Conservation (phyloP, 2,797 vertebrate genomes). For the Glossophaga mutica region DNA sequence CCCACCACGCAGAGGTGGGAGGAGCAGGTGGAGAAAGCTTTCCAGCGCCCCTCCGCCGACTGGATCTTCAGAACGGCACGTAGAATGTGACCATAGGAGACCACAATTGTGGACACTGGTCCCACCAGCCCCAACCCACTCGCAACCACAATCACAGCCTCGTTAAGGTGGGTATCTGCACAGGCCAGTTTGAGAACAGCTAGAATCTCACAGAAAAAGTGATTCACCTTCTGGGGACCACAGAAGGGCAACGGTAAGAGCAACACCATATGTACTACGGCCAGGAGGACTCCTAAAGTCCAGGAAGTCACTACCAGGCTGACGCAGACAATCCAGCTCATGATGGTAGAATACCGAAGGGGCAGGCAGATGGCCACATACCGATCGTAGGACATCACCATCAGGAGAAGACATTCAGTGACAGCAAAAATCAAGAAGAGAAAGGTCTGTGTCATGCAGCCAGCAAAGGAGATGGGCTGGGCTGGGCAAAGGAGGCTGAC, state of each 20-base stretch:
- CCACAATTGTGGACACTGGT: too few species aligned
- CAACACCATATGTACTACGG: constrained; percentile 42
- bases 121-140: too few species aligned
- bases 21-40: too few species aligned
- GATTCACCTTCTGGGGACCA: constrained; percentile 37
- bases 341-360: constrained; percentile 21
- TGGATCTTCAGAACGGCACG: too few species aligned
- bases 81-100: too few species aligned
- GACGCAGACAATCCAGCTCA: constrained; percentile 53
- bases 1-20: too few species aligned
- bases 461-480: constrained; percentile 52
- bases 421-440: constrained; percentile 56
- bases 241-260: constrained; percentile 61
- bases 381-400: constrained; percentile 72
- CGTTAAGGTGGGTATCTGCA: constrained; percentile 33
- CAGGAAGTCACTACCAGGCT: constrained; percentile 30
- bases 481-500: background rate
- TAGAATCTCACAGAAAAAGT: constrained; percentile 72
- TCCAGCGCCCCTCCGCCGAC: too few species aligned
- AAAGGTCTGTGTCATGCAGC: constrained; percentile 59
- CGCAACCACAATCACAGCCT: too few species aligned
- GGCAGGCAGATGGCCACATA: constrained; percentile 74
- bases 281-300: constrained; percentile 27
- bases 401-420: constrained; percentile 64
- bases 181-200: constrained; percentile 66